Percentiles rank a stretch among this genome's conserved stretches.
These are phyloP conservation scores for Lasaia peninsularis DNA, from an alignment of 1,140 invertebrate species.

Conservation along the genomic window DNA sequence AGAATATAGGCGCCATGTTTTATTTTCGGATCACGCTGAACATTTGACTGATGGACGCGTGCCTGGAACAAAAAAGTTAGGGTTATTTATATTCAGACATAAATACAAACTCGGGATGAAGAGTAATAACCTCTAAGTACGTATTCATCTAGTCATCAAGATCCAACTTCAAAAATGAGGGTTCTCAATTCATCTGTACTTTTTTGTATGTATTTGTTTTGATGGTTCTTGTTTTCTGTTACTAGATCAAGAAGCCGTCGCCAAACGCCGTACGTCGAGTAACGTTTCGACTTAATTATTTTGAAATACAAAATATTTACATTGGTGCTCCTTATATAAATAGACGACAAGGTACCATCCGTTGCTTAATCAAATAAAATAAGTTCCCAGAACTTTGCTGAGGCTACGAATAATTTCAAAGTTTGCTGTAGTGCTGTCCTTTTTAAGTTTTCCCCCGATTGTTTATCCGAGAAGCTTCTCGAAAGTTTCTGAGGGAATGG, in stretches of 20 bases:
- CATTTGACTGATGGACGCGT: conserved; percentile 3
- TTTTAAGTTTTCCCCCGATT: conserved; percentile 30
- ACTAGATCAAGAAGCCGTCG: too few relatives aligned
- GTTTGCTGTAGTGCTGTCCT: conserved; percentile 30
- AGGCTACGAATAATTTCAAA: conserved; percentile 30
- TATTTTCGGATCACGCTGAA: conserved; percentile 30
- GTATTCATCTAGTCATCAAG: neutral
- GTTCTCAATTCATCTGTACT: too few relatives aligned
- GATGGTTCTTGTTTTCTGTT: too few relatives aligned
- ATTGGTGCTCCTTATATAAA: neutral
- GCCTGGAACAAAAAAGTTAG: conserved; percentile 30
- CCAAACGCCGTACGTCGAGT: too few relatives aligned
- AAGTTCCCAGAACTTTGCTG: conserved; percentile 21
- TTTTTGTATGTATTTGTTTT: too few relatives aligned
- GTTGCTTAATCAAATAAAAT: conserved; percentile 36
- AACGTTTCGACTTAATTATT: neutral
- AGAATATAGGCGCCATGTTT: conserved; percentile 46
- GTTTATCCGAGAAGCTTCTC: conserved; percentile 8
- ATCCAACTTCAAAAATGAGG: too few relatives aligned
- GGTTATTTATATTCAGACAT: neutral
- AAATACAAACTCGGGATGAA: neutral
- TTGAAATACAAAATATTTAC: neutral
- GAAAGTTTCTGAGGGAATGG: neutral
- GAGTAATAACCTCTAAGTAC: neutral
- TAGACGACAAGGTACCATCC: neutral